phyloP scores from a whole-genome alignment of 1,140 invertebrate genomes.

The Musca domestica region DNA sequence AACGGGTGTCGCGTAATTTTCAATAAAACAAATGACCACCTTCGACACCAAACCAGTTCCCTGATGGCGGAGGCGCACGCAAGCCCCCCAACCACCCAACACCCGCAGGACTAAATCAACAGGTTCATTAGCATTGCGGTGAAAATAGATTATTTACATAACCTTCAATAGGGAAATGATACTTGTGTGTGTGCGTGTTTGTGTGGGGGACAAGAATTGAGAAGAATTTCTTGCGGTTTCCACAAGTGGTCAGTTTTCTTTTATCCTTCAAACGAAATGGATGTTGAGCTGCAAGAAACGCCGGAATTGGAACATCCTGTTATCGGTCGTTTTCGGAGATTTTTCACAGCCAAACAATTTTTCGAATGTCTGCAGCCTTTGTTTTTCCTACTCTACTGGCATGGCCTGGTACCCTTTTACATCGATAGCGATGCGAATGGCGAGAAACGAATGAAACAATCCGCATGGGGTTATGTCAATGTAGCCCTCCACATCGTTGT shows the following conservation, averaged over 20 bases:
- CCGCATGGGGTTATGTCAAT: slow-evolving; percentile 41
- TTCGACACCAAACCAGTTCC: too few species aligned
- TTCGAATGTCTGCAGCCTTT: slow-evolving; percentile 44
- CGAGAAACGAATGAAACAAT: slow-evolving; percentile 33
- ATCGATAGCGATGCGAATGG: slow-evolving; percentile 30
- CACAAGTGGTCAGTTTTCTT: not conserved
- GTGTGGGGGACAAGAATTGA: too few species aligned
- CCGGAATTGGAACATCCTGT: slow-evolving; percentile 3
- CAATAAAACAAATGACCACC: too few species aligned
- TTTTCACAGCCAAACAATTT: slow-evolving; percentile 41
- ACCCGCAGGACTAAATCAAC: too few species aligned
- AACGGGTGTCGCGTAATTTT: too few species aligned
- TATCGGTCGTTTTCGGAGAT: slow-evolving; percentile 31
- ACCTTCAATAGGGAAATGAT: too few species aligned
- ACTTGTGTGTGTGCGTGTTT: too few species aligned
- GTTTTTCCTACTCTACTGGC: slow-evolving; percentile 38
- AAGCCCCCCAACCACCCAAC: too few species aligned
- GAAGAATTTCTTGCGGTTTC: not conserved
- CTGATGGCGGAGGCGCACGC: too few species aligned
- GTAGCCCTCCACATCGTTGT: slow-evolving; percentile 35
- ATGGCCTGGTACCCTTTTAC: slow-evolving; percentile 46
- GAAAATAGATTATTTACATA: too few species aligned
- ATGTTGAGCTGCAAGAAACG: slow-evolving; percentile 5
- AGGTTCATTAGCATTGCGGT: too few species aligned
- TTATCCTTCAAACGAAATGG: slow-evolving; percentile 12